Evolutionary conservation across 2,888 invertebrate species (phyloP), one percentile per base, ranked within the genome.

Genomic region (Eulithis prunata): DNA sequence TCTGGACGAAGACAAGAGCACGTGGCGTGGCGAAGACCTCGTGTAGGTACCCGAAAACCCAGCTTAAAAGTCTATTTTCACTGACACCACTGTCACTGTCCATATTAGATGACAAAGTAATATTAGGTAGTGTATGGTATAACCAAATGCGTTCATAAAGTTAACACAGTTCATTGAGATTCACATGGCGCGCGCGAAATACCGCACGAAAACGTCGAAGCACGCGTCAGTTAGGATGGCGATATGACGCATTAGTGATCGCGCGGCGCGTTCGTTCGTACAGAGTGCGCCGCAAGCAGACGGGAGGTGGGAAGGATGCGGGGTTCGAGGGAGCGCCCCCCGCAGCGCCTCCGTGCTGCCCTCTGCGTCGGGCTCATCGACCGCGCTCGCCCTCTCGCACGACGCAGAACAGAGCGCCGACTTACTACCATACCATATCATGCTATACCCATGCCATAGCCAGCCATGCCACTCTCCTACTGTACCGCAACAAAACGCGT

Each of bases 221-320:
- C 74, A 82, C 85, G 82, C 91, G 92, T 91, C 87, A 81, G 79
- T 80, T 85, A 80, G 77, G 81, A 75, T 81, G 83, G 90, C 90
- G 84, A 80, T 85, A 87, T 91, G 92, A 91, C 92, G 92, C 92
- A 91, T 91, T 91, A 91, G 90, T 92, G 92, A 92, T 84, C 91
- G 92, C 91, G 91, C 91, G 90, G 88, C 89, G 85, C 89, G 89
- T 85, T 79, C 89, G 89, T 85, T 79, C 79, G 80, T 79, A 84
- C 86, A 74, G 82, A 83, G 85, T 88, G 89, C 90, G 90, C 90
- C 90, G 90, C 90, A 84, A 82, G 86, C 86, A 84, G 80, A 75
- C 85, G 86, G 84, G 85, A 75, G 81, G 78, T 70, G 81, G 76
- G 76, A 80, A 78, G 80, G 78, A 80, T 74, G 86, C 76, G 83